These are phyloP conservation scores for Cerastis leucographa DNA, from an alignment of 2,888 invertebrate genomes.

Conservation along the genomic window DNA sequence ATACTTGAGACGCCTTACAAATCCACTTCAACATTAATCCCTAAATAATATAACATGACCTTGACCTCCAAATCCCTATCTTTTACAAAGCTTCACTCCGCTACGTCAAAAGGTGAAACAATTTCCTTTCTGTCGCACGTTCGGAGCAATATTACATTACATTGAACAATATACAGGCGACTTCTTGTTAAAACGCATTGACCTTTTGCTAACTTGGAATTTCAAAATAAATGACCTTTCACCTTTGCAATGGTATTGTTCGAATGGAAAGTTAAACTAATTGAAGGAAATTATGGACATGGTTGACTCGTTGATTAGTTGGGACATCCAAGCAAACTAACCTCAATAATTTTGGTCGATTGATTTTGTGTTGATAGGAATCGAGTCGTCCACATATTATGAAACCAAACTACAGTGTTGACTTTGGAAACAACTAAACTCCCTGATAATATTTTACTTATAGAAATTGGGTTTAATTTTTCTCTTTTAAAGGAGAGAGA, in stretches of 20 bases:
- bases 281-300: conserved; percentile 11
- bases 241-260: conserved; percentile 14
- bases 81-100: conserved; percentile 34
- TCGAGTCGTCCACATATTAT: neutral
- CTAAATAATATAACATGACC: conserved; percentile 25
- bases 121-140: conserved; percentile 55
- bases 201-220: conserved; percentile 37
- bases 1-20: conserved; percentile 5
- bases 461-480: neutral
- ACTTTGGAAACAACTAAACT: neutral
- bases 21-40: conserved; percentile 3
- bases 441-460: too few relatives aligned
- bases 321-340: conserved; percentile 5
- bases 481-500: neutral
- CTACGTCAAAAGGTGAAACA: conserved; percentile 56
- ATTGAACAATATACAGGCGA: conserved; percentile 38
- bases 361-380: conserved; percentile 2
- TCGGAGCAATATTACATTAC: conserved; percentile 48
- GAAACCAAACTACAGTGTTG: neutral
- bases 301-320: conserved; percentile 10
- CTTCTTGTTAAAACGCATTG: conserved; percentile 45
- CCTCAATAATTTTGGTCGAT: conserved; percentile 2
- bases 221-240: conserved; percentile 18
- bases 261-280: neutral
- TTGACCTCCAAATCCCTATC: conserved; percentile 42